Conservation (phyloP, 2,113 vertebrate species). For the Nipponia nippon region DNA sequence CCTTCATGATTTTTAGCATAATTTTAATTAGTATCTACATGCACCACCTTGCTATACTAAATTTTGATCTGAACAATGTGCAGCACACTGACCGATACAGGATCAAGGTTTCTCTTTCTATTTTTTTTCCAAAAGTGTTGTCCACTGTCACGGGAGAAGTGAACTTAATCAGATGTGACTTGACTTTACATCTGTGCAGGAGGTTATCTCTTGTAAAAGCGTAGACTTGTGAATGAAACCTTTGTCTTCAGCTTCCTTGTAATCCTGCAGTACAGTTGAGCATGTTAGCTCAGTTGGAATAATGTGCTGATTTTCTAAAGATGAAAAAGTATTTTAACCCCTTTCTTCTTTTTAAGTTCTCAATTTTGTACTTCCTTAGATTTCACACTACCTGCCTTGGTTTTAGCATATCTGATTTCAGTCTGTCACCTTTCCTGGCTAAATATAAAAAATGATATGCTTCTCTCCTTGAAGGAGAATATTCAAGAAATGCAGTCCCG, state of each 20-base stretch:
- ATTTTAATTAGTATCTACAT: background rate
- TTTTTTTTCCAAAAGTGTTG: conserved; percentile 27
- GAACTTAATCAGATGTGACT: conserved; percentile 81
- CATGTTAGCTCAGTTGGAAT: conserved; percentile 75
- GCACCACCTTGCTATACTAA: background rate
- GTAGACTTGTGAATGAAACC: conserved; percentile 82
- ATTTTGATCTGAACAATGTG: conserved; percentile 29
- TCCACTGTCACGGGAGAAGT: conserved; percentile 67
- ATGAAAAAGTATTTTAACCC: conserved; percentile 73
- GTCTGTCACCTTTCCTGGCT: conserved; percentile 52
- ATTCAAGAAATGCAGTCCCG: conserved; percentile 74
- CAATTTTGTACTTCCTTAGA: conserved; percentile 66
- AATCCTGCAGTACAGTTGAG: conserved; percentile 71
- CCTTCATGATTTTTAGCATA: conserved; percentile 7
- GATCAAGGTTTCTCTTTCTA: conserved; percentile 6
- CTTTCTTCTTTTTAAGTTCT: conserved; percentile 64
- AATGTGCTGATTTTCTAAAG: conserved; percentile 77
- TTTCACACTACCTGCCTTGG: conserved; percentile 71
- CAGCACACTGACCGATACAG: background rate
- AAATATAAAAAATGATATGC: conserved; percentile 64
- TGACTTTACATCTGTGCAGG: conserved; percentile 79
- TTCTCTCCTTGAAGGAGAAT: conserved; percentile 58
- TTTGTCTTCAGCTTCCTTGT: conserved; percentile 80
- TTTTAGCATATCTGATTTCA: conserved; percentile 69
- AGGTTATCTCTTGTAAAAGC: conserved; percentile 85